These are phyloP conservation scores for Larimichthys crocea DNA, from an alignment of 2,113 vertebrate genomes.

Conservation along the genomic window DNA sequence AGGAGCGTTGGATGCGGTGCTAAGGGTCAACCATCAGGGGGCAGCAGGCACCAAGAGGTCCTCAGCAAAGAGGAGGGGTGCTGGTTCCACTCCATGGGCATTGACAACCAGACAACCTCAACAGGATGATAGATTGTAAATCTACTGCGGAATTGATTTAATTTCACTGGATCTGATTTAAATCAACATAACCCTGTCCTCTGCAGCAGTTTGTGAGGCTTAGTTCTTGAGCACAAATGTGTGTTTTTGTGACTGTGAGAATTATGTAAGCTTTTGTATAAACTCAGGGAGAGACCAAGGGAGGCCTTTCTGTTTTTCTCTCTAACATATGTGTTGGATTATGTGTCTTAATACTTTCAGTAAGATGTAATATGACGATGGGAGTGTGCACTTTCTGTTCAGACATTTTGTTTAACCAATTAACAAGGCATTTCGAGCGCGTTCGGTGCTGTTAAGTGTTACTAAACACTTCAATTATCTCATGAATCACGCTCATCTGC, in stretches of 20 bases:
- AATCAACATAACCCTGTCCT: background rate
- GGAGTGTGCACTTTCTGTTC: conserved; percentile 25
- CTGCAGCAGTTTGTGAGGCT: background rate
- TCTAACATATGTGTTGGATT: conserved; percentile 56
- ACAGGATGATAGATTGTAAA: conserved; percentile 6
- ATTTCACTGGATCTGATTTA: conserved; percentile 37
- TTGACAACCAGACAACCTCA: conserved; percentile 40
- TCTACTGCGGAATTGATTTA: background rate
- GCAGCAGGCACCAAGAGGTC: conserved; percentile 44
- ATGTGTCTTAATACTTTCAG: conserved; percentile 48
- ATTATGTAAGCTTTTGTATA: conserved; percentile 45
- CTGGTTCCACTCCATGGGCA: conserved; percentile 32
- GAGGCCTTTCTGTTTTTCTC: conserved; percentile 43
- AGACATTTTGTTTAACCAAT: conserved; percentile 26
- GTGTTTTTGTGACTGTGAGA: conserved; percentile 34
- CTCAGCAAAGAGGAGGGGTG: background rate
- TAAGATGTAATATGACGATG: conserved; percentile 37
- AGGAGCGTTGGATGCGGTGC: conserved; percentile 89
- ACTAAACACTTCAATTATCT: background rate
- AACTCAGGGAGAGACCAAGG: conserved; percentile 48
- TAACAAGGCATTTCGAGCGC: background rate
- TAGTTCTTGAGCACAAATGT: background rate
- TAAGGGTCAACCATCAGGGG: conserved; percentile 59
- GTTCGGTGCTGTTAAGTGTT: conserved; percentile 9
- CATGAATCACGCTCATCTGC: conserved; percentile 33